Base-by-base conservation (phyloP, 2,113 vertebrate genomes). In the Myotis yumanensis region DNA sequence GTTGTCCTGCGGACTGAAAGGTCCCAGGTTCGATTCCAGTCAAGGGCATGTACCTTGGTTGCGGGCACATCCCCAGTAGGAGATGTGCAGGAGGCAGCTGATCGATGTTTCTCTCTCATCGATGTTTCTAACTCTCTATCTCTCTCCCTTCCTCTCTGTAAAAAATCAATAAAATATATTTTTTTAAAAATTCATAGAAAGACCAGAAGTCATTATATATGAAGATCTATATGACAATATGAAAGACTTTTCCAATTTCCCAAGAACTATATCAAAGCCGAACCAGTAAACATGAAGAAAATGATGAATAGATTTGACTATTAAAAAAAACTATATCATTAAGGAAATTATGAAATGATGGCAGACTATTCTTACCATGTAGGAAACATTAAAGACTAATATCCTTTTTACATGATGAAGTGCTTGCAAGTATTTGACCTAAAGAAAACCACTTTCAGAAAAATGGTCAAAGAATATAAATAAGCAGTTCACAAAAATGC, bases 111-210 rank as follows among this genome's bases (percentile, higher is more conserved):
- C 37, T 37, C 37, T 37, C 37, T 37, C 37, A 37, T 37, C 37
- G 37, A 37, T 37, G 37, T 37, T 37, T 37, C 37, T 37, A 37
- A 37, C 37, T 37, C 37, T 37, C 37, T 37, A 37, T 37, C 37
- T 3, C 37, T 37, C 37, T 37, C 37, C 37, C 37, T 37, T 37
- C 37, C 37, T 37, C 37, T 37, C 37, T 37, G 37, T 37, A 37
- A 37, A 37, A 37, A 37, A 37, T 37, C 37, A 37, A 37, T 37
- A 37, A 37, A 37, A 37, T 37, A 37, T 37, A 37, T 37, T 37
- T 37, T n/a, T n/a, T n/a, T n/a, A 89, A 82, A 91, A 94, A 93
- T 93, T 91, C 40, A 91, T 30, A 77, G 57, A 54, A 69, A 37
- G 46, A 82, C 14, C 4, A 86, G 40, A 86, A 94, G 90, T 91